phyloP scores from a whole-genome alignment of 2,113 vertebrate genomes.

The Zosterops pallidus region DNA sequence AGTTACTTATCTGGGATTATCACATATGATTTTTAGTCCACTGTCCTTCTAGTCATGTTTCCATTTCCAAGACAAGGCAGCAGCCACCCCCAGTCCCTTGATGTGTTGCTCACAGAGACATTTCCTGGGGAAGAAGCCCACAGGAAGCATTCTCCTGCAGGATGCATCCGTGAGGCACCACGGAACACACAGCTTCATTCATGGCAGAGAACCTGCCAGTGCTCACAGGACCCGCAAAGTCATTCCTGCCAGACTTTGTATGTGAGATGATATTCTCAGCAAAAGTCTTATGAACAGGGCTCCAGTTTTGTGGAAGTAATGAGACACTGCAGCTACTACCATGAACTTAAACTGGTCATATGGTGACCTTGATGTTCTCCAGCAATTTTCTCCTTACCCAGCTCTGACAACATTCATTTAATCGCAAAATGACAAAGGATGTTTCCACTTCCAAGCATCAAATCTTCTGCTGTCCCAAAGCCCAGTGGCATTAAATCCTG shows the following conservation, averaged over 20 bases:
- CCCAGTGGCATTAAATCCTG: not conserved
- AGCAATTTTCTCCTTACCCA: not conserved
- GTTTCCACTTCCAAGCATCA: not conserved
- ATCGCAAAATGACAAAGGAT: not conserved
- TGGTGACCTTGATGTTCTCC: not conserved
- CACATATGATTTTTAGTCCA: not conserved
- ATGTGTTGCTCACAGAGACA: accelerated
- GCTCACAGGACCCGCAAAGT: not conserved
- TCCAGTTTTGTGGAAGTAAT: not conserved
- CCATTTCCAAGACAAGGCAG: not conserved
- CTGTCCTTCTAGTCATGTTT: not conserved
- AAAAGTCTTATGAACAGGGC: not conserved
- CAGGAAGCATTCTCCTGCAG: not conserved
- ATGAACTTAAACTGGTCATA: not conserved
- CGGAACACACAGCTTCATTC: not conserved
- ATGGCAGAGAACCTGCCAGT: not conserved
- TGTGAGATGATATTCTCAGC: not conserved
- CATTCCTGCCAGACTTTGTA: not conserved
- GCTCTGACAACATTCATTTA: not conserved
- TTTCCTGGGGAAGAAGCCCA: not conserved
- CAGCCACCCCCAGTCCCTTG: not conserved
- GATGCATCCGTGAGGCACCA: not conserved
- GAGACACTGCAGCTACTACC: not conserved
- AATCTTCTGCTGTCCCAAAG: not conserved
- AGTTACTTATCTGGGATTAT: not conserved